Evolutionary conservation across 2,888 invertebrate genomes (phyloP).

Genomic region (Sericinus montela): DNA sequence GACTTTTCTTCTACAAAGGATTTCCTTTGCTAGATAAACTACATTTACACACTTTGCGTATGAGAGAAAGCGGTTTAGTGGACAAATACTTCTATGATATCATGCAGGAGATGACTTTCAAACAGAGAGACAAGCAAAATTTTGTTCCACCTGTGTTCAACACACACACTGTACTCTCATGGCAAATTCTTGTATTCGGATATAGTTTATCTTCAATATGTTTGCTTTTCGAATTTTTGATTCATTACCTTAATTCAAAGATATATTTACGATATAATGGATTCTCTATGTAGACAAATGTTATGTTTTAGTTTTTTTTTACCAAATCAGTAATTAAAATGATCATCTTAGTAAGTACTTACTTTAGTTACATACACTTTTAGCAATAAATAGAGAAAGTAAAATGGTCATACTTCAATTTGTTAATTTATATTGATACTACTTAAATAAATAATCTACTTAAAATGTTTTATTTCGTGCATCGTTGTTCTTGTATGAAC

Average conservation of each 20-base stretch:
- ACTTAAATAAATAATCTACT: too few species aligned
- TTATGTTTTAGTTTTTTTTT: too few species aligned
- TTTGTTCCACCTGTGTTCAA: neutral
- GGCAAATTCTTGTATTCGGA: slow-evolving; percentile 37
- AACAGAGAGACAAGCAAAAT: neutral
- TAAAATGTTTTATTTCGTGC: too few species aligned
- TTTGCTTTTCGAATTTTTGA: slow-evolving; percentile 27
- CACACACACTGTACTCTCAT: slow-evolving; percentile 32
- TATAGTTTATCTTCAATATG: slow-evolving; percentile 26
- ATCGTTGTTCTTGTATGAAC: too few species aligned
- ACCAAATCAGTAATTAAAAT: too few species aligned
- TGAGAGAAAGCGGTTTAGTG: slow-evolving; percentile 46
- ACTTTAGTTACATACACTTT: too few species aligned
- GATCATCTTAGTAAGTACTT: too few species aligned
- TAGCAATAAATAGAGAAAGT: too few species aligned
- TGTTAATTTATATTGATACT: too few species aligned
- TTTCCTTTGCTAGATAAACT: slow-evolving; percentile 40
- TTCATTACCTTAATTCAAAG: neutral
- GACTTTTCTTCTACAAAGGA: slow-evolving; percentile 50
- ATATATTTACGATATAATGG: neutral
- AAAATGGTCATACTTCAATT: too few species aligned
- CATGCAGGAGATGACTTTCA: neutral
- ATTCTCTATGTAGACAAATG: too few species aligned
- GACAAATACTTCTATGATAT: slow-evolving; percentile 14
- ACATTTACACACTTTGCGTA: slow-evolving; percentile 28